Base-by-base conservation (phyloP, 2,888 invertebrate genomes). In the Ischnura elegans region DNA sequence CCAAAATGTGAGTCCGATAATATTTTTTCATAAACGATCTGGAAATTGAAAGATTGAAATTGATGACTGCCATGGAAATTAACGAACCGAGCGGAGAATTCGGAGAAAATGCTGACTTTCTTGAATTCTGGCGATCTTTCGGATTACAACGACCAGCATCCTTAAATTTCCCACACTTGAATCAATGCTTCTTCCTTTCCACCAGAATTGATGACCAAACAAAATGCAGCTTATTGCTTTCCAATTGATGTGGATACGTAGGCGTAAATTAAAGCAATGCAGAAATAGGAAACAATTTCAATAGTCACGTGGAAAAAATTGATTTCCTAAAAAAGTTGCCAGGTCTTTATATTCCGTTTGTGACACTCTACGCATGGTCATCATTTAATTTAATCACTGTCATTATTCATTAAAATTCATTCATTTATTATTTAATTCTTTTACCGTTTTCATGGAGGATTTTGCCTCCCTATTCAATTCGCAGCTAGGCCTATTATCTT, bases 21-120 rank as follows among this genome's bases (percentile, higher is more conserved):
- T 76, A 76, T 87, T 87, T 87, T 87, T 87, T 29, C 87, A 36
- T 51, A 51, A 87, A 87, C 47, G 47, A 87, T 87, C 87, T 47
- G 87, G 51, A 51, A 87, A 87, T 51, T 87, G 47, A 87, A 87
- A 87, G 51, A 87, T 87, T 51, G 87, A 51, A 87, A 51, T 47
- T 47, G 42, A 51, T 87, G 87, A 87, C 87, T 87, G 51, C 47
- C 87, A 51, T 46, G 87, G 42, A 19, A 36, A 51, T 51, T 87
- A 87, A 87, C 87, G 87, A 87, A 87, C 51, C 87, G 51, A 51
- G 36, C 10, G 36, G 42, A 21, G 36, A 21, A 36, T 36, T 51
- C 19, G n/a, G 36, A 29, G 36, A 42, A 87, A 87, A 51, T 42
- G 87, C 87, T 87, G 87, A 87, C 19, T 87, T 36, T 87, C 87